Percentiles rank a stretch among this genome's conserved stretches.
These are phyloP conservation scores for Ceyx melanurus DNA, from an alignment of 2,113 vertebrate genomes.

Conservation along the genomic window DNA sequence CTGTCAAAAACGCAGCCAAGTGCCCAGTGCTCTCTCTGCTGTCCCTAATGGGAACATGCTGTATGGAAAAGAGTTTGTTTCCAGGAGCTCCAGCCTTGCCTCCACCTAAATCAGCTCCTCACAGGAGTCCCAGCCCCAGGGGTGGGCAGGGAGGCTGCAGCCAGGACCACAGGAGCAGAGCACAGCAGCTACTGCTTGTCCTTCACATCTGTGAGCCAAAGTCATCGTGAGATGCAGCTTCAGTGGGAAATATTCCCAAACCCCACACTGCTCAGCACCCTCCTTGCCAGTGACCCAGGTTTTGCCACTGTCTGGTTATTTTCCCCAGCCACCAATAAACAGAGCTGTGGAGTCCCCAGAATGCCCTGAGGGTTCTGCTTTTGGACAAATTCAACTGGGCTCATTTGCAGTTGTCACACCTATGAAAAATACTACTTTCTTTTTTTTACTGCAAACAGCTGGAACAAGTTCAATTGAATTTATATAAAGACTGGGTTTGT, in stretches of 20 bases:
- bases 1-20: not conserved
- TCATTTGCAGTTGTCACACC: not conserved
- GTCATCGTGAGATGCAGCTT: not conserved
- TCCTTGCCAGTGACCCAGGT: not conserved
- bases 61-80: not conserved
- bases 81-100: not conserved
- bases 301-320: not conserved
- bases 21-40: not conserved
- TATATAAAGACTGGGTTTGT: constrained; percentile 34
- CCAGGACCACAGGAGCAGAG: not conserved
- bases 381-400: not conserved
- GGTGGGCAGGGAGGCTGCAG: not conserved
- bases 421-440: not conserved
- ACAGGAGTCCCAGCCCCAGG: not conserved
- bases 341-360: not conserved
- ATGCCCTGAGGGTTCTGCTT: not conserved
- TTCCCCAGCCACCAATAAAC: not conserved
- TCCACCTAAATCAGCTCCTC: not conserved
- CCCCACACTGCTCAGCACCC: not conserved
- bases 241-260: not conserved
- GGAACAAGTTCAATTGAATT: constrained; percentile 60
- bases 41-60: not conserved
- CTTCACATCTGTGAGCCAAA: not conserved
- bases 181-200: not conserved
- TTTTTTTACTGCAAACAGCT: constrained; percentile 32